Base-by-base conservation (phyloP, 2,888 invertebrate species). In the Aleiodes alternator region DNA sequence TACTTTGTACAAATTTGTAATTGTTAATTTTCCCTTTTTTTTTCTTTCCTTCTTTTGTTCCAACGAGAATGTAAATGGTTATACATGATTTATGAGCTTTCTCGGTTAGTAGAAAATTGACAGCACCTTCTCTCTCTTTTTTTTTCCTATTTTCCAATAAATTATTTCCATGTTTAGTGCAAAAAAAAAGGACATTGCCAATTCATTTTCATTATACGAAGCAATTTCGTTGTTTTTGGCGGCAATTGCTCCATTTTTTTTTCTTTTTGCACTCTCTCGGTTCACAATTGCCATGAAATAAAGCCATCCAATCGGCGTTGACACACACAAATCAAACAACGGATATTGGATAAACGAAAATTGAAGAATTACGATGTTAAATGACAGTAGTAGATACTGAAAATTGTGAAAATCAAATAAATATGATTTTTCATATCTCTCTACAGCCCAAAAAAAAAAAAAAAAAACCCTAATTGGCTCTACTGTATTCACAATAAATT, bases 1-100 rank as follows among this genome's bases (percentile, higher is more conserved):
- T 64, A 64, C 64, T 43, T 48, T 14, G 64, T 64, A 38, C 43
- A 64, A 64, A 64, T 64, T 64, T 64, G 64, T 64, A 43, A 16
- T 48, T 23, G 16, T 64, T 14, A 61, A 61, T 38, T 64, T 38
- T 61, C 43, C 16, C 9, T 38, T 14, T 16, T 61, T 43, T n/a
- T 61, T 64, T 64, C n/a, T 43, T 16, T 61, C 9, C 4, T 11
- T 53, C 53, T 53, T 53, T 14, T 14, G n/a, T 53, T 14, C 53
- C 7, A 38, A 38, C 38, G 38, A 38, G 38, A 38, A 23, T 23
- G 23, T 23, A 38, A 38, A 38, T 38, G 38, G 38, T 38, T 38
- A 3, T 38, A 4, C 38, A 38, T 38, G 38, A 38, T 38, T 38
- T 38, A 38, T 38, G 38, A 38, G 38, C 38, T 38, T 38, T 38